Evolutionary conservation across 2,113 vertebrate genomes (phyloP), one percentile per base, ranked within the genome.

Genomic region (Tinamus guttatus): DNA sequence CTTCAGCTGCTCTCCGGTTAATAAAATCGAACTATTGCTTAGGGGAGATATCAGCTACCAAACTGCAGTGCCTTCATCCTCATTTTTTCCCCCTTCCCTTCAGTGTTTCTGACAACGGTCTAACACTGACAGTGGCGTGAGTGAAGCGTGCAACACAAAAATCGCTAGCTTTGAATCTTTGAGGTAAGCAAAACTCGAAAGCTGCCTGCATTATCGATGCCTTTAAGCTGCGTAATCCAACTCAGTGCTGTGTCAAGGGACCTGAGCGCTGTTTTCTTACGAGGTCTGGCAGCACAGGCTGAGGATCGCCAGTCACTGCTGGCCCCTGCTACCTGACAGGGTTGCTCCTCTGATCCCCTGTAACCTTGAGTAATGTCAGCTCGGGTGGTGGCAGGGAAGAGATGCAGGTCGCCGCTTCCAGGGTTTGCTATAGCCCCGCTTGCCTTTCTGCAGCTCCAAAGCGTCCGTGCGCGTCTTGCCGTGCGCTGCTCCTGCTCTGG

Each of bases 21-120:
- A 89, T 51, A 87, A 94, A 87, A 91, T 59, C 43, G 67, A 87
- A 87, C 36, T 86, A 8, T 84, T 83, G 80, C 68, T 91, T 83
- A 43, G 76, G 45, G 47, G 56, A 51, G 77, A 87, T 67, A 36
- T 59, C 54, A 85, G n/a, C 84, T 89, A 65, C 63, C 58, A 79
- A 75, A 87, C 81, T 82, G 92, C 8, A 89, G 82, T 85, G 43
- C 4, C 21, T 13, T 14, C 73, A 16, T 86, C 28, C 16, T 38
- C 16, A 63, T 43, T 43, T 30, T 54, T 43, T 77, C 49, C 45
- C 24, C 7, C 38, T 87, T 85, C 13, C 8, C 36, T 83, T 70
- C 40, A 60, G 64, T 40, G 4, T 28, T 71, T 81, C 81, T 85
- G 76, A 15, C 22, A 51, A 2, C 20, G 36, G 20, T 90, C 34